phyloP scores from a whole-genome alignment of 2,888 invertebrate genomes.

The Mythimna ferrago region DNA sequence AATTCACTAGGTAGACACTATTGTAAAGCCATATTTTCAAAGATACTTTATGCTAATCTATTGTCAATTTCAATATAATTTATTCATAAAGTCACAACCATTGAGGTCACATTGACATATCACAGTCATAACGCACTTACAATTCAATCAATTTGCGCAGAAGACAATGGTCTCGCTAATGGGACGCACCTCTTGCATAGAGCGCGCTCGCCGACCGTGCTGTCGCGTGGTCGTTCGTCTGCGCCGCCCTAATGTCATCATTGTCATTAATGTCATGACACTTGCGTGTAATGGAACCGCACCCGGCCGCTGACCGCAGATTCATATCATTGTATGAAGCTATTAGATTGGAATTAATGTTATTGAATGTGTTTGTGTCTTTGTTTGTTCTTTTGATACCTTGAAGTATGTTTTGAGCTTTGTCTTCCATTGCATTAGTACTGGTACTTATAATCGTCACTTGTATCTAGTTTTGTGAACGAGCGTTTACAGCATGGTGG shows the following conservation, averaged over 20 bases:
- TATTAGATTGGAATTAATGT: slow-evolving; percentile 9
- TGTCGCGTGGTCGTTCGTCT: slow-evolving; percentile 1
- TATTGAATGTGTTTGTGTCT: background rate
- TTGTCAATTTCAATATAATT: slow-evolving; percentile 24
- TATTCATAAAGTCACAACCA: slow-evolving; percentile 17
- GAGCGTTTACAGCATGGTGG: no score
- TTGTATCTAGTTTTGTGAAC: no score
- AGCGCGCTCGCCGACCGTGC: slow-evolving; percentile 36
- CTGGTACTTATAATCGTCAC: background rate
- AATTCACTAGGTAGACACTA: background rate
- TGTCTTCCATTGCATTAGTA: no score
- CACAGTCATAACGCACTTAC: slow-evolving; percentile 44
- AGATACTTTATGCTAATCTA: slow-evolving; percentile 34
- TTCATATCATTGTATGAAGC: slow-evolving; percentile 10
- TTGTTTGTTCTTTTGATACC: slow-evolving; percentile 11
- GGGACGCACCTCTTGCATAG: slow-evolving; percentile 44
- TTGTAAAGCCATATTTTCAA: slow-evolving; percentile 9
- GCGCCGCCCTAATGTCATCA: slow-evolving; percentile 37
- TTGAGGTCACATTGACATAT: slow-evolving; percentile 13
- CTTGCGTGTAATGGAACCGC: slow-evolving; percentile 1
- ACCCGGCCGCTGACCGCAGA: slow-evolving; percentile 15
- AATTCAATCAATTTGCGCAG: slow-evolving; percentile 36
- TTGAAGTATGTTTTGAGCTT: slow-evolving; percentile 3
- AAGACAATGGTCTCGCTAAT: slow-evolving; percentile 47
- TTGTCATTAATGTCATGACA: slow-evolving; percentile 13